These are phyloP conservation scores for Eptatretus atami DNA, from an alignment of 2,797 vertebrate genomes.

Conservation along the genomic window DNA sequence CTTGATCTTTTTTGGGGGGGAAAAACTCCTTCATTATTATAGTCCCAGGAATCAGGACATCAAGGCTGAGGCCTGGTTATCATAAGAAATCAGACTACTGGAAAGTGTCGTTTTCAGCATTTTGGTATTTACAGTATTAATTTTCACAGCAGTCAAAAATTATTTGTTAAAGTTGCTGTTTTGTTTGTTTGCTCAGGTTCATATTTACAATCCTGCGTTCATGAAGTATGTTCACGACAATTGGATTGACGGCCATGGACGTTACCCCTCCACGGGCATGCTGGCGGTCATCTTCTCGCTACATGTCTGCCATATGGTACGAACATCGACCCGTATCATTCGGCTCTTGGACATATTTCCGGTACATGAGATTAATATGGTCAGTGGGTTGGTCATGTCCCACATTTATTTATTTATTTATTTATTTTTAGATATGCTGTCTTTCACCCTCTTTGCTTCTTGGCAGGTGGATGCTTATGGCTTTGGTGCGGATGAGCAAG, in stretches of 20 bases:
- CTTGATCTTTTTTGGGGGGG: too few species aligned
- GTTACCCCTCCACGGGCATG: constrained; percentile 94
- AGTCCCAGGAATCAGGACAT: too few species aligned
- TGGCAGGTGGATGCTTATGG: constrained; percentile 73
- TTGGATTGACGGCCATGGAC: constrained; percentile 71
- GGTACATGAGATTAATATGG: too few species aligned
- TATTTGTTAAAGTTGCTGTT: not conserved
- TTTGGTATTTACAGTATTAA: too few species aligned
- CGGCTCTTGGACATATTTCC: too few species aligned
- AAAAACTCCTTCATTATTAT: too few species aligned
- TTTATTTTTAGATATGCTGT: too few species aligned
- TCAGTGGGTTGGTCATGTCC: too few species aligned
- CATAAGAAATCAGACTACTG: too few species aligned
- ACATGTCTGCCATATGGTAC: constrained; percentile 77
- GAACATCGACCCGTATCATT: constrained; percentile 7
- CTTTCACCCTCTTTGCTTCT: too few species aligned
- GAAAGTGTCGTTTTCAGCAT: too few species aligned
- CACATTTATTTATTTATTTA: not conserved
- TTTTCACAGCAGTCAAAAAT: not conserved
- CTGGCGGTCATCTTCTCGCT: constrained; percentile 84
- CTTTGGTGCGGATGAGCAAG: constrained; percentile 69
- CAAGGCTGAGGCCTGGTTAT: too few species aligned
- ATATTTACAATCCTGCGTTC: constrained; percentile 94
- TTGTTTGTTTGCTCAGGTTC: constrained; percentile 25
- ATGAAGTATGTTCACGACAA: constrained; percentile 94